phyloP scores from a whole-genome alignment of 1,140 invertebrate genomes.

The Brachionus manjavacas region DNA sequence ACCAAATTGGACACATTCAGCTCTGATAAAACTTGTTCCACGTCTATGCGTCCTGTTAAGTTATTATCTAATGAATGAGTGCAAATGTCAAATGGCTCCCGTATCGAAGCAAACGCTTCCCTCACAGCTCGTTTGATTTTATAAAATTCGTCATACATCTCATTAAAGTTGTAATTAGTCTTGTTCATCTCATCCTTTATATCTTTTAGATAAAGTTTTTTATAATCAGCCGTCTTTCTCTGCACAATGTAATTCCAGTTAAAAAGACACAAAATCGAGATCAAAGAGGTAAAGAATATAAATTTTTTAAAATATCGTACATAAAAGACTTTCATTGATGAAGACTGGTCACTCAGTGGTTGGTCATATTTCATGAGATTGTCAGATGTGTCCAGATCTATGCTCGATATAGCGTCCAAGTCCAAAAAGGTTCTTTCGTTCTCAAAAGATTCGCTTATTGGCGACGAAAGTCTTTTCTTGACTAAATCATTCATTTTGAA shows the following conservation, averaged over 20 bases:
- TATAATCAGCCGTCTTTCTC: background rate
- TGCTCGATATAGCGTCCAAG: background rate
- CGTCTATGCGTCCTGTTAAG: background rate
- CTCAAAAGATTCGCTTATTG: background rate
- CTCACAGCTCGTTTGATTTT: background rate
- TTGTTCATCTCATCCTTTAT: background rate
- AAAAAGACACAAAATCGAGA: background rate
- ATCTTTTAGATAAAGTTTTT: slow-evolving; percentile 10
- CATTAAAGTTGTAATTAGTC: background rate
- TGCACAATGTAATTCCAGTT: background rate
- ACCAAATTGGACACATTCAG: background rate
- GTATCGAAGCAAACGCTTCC: background rate
- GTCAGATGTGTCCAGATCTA: background rate
- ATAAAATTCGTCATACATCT: background rate
- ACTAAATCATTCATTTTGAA: slow-evolving; percentile 22
- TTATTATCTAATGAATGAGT: background rate
- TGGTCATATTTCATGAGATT: background rate
- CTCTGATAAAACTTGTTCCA: background rate
- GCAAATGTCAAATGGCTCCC: background rate
- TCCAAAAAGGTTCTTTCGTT: background rate
- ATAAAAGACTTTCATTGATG: background rate
- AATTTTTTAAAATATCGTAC: background rate
- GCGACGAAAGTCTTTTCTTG: slow-evolving; percentile 16
- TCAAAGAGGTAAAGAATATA: background rate
- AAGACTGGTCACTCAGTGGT: background rate